A percentile compares a stretch with the other conserved stretches of the same genome.
Conservation (phyloP, 2,888 invertebrate species). For the Pyralis farinalis region DNA sequence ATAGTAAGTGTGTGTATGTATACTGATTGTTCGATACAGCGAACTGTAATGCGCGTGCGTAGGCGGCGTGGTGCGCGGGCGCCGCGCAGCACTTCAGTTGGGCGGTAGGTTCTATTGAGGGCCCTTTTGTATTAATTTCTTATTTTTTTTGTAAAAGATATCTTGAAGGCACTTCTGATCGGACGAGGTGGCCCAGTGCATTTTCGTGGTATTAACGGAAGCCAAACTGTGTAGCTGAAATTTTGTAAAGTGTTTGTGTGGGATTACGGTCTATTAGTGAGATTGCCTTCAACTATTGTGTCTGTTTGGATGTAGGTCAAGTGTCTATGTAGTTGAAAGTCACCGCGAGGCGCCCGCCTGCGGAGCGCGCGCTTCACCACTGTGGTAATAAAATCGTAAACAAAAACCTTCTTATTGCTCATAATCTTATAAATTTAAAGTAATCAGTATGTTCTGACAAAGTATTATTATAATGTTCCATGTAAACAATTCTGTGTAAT, state of each 20-base stretch:
- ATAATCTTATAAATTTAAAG: background rate
- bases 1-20: slow-evolving; percentile 76
- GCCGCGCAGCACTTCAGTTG: slow-evolving; percentile 81
- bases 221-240: slow-evolving; percentile 39
- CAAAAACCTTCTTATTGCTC: slow-evolving; percentile 15
- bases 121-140: slow-evolving; percentile 89
- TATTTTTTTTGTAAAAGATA: slow-evolving; percentile 89
- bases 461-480: background rate
- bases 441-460: background rate
- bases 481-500: slow-evolving; percentile 16
- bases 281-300: slow-evolving; percentile 91
- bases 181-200: slow-evolving; percentile 96
- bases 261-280: slow-evolving; percentile 61
- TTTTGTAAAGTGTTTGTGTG: slow-evolving; percentile 36
- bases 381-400: slow-evolving; percentile 24
- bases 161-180: slow-evolving; percentile 96
- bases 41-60: slow-evolving; percentile 55
- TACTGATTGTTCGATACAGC: slow-evolving; percentile 61
- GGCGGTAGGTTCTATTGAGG: slow-evolving; percentile 92
- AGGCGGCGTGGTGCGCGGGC: slow-evolving; percentile 45
- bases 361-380: slow-evolving; percentile 43
- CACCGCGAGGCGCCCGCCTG: slow-evolving; percentile 63
- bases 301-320: slow-evolving; percentile 85
- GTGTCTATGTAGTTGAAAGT: slow-evolving; percentile 89
- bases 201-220: slow-evolving; percentile 76